phyloP scores from a whole-genome alignment of 1,140 invertebrate genomes.

The Hyphantria cunea region DNA sequence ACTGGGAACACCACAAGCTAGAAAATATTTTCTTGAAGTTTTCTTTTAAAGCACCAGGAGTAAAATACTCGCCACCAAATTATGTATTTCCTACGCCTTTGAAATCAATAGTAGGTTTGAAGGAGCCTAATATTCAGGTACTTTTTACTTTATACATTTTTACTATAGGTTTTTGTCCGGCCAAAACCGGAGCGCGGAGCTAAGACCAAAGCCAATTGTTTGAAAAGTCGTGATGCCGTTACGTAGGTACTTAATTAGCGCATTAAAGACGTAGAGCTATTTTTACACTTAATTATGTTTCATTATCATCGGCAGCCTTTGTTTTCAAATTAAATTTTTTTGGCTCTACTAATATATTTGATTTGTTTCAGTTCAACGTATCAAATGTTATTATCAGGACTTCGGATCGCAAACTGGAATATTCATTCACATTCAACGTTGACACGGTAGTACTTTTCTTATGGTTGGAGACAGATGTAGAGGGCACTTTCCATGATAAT shows the following conservation, averaged over 20 bases:
- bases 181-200: too few species aligned
- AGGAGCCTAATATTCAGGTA: slow-evolving; percentile 56
- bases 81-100: slow-evolving; percentile 65
- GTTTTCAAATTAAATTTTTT: too few species aligned
- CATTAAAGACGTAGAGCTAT: too few species aligned
- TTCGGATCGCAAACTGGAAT: slow-evolving; percentile 18
- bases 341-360: too few species aligned
- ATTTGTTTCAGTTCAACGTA: slow-evolving; percentile 58
- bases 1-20: slow-evolving; percentile 45
- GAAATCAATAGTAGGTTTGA: slow-evolving; percentile 51
- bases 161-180: slow-evolving; percentile 1
- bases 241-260: too few species aligned
- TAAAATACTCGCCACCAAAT: slow-evolving; percentile 50
- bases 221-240: too few species aligned
- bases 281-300: too few species aligned
- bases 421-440: slow-evolving; percentile 45
- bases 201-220: too few species aligned
- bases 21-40: slow-evolving; percentile 65
- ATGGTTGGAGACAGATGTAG: slow-evolving; percentile 56
- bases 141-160: slow-evolving; percentile 19
- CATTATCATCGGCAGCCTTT: too few species aligned
- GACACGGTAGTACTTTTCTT: slow-evolving; percentile 61
- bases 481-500: slow-evolving; percentile 62
- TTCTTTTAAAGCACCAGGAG: slow-evolving; percentile 51
- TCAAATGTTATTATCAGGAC: slow-evolving; percentile 22